Evolutionary conservation across 2,888 invertebrate species (phyloP), one percentile per base, ranked within the genome.

Genomic region (Carterocephalus palaemon): DNA sequence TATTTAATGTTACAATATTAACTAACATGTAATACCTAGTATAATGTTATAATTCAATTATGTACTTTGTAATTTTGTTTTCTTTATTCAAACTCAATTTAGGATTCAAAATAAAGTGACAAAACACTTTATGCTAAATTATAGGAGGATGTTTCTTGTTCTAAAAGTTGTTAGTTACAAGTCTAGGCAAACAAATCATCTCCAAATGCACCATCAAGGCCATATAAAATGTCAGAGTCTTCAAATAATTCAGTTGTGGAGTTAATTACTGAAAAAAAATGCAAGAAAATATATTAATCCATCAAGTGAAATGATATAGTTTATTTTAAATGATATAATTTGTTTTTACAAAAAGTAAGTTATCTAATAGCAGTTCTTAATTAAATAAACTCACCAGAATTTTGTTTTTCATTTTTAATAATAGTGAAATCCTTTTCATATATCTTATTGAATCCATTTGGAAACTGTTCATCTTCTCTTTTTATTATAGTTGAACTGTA

Each of bases 121-220:
- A n/a, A n/a, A n/a, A n/a, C n/a, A n/a, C n/a, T n/a, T n/a, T n/a
- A n/a, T n/a, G n/a, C n/a, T n/a, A n/a, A n/a, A n/a, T n/a, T n/a
- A n/a, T n/a, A n/a, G n/a, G n/a, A n/a, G n/a, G n/a, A n/a, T n/a
- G n/a, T n/a, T n/a, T n/a, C n/a, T n/a, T n/a, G n/a, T n/a, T n/a
- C n/a, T n/a, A n/a, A n/a, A n/a, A n/a, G n/a, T n/a, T n/a, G n/a
- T n/a, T n/a, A n/a, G n/a, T n/a, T n/a, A n/a, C n/a, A n/a, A n/a
- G n/a, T n/a, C n/a, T n/a, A n/a, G n/a, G n/a, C n/a, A 47, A 57
- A 56, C 3, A 50, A 34, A 33, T 84, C 84, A 64, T 83, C 78
- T 23, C 75, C 67, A 65, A 85, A 86, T 51, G 75, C 67, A 47
- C 57, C 71, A 48, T 84, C 85, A 47, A 85, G 63, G 32, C 66